Base-by-base conservation (phyloP, 2,797 vertebrate species). In the Scyliorhinus canicula region DNA sequence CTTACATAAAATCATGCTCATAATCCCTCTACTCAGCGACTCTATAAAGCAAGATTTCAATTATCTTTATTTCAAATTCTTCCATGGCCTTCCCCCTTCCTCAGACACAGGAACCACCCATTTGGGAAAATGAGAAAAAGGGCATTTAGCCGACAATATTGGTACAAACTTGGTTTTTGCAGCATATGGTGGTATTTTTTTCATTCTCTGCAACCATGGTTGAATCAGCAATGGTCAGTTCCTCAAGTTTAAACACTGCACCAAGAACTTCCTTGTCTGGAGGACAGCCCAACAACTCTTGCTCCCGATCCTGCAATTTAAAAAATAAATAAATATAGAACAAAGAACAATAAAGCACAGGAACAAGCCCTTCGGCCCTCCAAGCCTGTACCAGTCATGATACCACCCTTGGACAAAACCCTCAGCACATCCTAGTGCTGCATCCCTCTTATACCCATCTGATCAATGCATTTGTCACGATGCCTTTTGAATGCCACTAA, bases 301-400 rank as follows among this genome's bases (percentile, higher is more conserved):
- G 97, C 96, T 99, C 98, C 95, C 97, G 97, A 96, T 98, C 98
- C 99, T 99, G 95, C 35, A 96, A 94, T 94, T 74, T 19, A 9
- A 94, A 52, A 69, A 52, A 44, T n/a, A n/a, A n/a, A n/a, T n/a
- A n/a, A n/a, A n/a, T n/a, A n/a, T n/a, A n/a, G n/a, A n/a, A n/a
- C n/a, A n/a, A n/a, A n/a, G n/a, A n/a, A n/a, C n/a, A n/a, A n/a
- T n/a, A n/a, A n/a, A n/a, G n/a, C n/a, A n/a, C n/a, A n/a, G n/a
- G n/a, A n/a, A n/a, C n/a, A n/a, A n/a, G n/a, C n/a, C n/a, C n/a
- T n/a, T n/a, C n/a, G n/a, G n/a, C n/a, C n/a, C n/a, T n/a, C n/a
- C n/a, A n/a, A n/a, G n/a, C n/a, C n/a, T n/a, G n/a, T n/a, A n/a
- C n/a, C n/a, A n/a, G n/a, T n/a, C n/a, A n/a, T n/a, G n/a, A n/a